Evolutionary conservation across 2,797 vertebrate species (phyloP).

Genomic region (Poeciliopsis turneri): DNA sequence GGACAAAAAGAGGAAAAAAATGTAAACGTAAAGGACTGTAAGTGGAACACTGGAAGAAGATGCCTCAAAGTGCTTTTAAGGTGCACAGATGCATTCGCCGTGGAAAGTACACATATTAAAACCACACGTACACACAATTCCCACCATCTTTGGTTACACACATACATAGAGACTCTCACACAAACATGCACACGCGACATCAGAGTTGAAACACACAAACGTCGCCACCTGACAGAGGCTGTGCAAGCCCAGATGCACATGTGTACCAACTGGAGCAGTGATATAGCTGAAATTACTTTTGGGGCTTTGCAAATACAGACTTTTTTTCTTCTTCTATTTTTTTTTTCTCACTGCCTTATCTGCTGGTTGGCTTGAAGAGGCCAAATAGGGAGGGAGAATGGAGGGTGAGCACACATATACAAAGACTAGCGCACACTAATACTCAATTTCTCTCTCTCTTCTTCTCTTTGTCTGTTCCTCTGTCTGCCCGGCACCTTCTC

Average conservation of each 20-base stretch:
- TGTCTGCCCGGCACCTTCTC: constrained; percentile 19
- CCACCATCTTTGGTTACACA: background rate
- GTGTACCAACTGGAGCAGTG: constrained; percentile 41
- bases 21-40: constrained; percentile 41
- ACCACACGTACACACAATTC: background rate
- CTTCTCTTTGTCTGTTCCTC: constrained; percentile 15
- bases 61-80: constrained; percentile 68
- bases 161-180: constrained; percentile 11
- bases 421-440: constrained; percentile 17
- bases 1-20: constrained; percentile 15
- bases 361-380: constrained; percentile 36
- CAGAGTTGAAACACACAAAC: constrained; percentile 9
- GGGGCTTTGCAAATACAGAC: constrained; percentile 56
- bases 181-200: constrained; percentile 26
- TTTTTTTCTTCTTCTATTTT: background rate
- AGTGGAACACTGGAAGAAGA: constrained; percentile 58
- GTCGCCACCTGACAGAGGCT: constrained; percentile 6
- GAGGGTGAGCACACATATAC: constrained; percentile 18
- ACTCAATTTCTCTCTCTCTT: constrained; percentile 26
- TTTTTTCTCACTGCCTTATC: constrained; percentile 28
- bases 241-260: constrained; percentile 23
- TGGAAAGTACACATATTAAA: constrained; percentile 19
- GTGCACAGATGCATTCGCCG: constrained; percentile 43
- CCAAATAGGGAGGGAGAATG: constrained; percentile 47
- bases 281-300: constrained; percentile 69